Base-by-base conservation (phyloP, 53 echinoderm and acorn worm genomes). In the Paracentrotus lividus region DNA sequence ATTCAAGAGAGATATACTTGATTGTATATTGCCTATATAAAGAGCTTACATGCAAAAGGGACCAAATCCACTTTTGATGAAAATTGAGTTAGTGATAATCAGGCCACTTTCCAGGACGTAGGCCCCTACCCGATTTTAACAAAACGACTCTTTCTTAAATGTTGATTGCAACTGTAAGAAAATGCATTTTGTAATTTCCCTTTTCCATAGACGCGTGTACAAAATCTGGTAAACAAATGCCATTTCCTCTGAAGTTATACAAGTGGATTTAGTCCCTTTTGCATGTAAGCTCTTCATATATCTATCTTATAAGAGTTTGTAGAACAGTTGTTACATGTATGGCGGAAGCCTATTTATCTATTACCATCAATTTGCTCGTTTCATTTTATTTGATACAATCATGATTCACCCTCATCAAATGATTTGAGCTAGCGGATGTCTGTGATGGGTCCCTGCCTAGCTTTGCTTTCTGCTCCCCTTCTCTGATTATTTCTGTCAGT, bases 261-360 rank as follows among this genome's bases (percentile, higher is more conserved):
- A n/a, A n/a, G n/a, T n/a, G n/a, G n/a, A n/a, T n/a, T n/a, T n/a
- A n/a, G n/a, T n/a, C n/a, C n/a, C n/a, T n/a, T n/a, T n/a, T n/a
- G n/a, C n/a, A n/a, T n/a, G n/a, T n/a, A n/a, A n/a, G n/a, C n/a
- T n/a, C n/a, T n/a, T n/a, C n/a, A n/a, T n/a, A n/a, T n/a, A n/a
- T n/a, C n/a, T n/a, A n/a, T 32, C 12, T 66, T 66, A 15, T 55
- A 15, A 6, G 32, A 66, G 32, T 6, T 27, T 1, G 67, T 72
- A 76, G 15, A 85, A 31, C 85, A 85, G 51, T 51, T 85, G 85
- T 49, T 85, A 47, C 29, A 26, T 85, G 47, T 85, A 51, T 51
- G 15, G 49, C 85, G 85, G 85, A 85, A 85, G 85, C 47, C n/a
- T 31, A 85, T 51, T n/a, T 51, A 85, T 85, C 85, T 85, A n/a